Conservation (phyloP, 2,888 invertebrate genomes). For the Opisthograptis luteolata region DNA sequence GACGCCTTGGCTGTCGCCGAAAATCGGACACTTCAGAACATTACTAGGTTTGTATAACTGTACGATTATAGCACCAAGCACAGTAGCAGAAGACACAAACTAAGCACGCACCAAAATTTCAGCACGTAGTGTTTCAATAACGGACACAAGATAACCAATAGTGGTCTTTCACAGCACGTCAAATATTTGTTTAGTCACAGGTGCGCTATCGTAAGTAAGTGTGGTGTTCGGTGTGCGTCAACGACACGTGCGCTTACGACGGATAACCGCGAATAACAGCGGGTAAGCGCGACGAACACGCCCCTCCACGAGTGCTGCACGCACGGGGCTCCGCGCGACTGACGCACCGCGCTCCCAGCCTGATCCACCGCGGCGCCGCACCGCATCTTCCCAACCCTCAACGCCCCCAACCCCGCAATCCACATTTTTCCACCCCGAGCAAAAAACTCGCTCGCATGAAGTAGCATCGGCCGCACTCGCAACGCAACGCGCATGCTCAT, state of each 20-base stretch:
- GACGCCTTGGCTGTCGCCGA: constrained; percentile 77
- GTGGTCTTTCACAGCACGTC: constrained; percentile 76
- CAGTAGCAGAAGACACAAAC: constrained; percentile 55
- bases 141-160: constrained; percentile 59
- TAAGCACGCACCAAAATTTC: constrained; percentile 64
- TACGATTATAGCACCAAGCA: constrained; percentile 34
- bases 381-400: constrained; percentile 62
- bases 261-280: constrained; percentile 75
- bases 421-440: constrained; percentile 52
- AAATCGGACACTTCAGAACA: constrained; percentile 64
- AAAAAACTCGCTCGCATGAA: constrained; percentile 46
- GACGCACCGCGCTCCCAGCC: constrained; percentile 51
- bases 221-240: constrained; percentile 58
- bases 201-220: constrained; percentile 66
- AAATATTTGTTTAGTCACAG: constrained; percentile 77
- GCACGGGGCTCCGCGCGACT: constrained; percentile 75
- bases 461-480: too few species aligned
- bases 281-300: constrained; percentile 51
- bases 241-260: constrained; percentile 77
- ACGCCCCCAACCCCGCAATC: constrained; percentile 51
- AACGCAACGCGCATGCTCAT: constrained; percentile 44
- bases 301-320: constrained; percentile 72
- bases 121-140: constrained; percentile 53
- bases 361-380: constrained; percentile 37
- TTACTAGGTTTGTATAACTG: constrained; percentile 38